A percentile compares a stretch with the other conserved stretches of the same genome.
phyloP scores from a whole-genome alignment of 2,888 invertebrate species.

The Vannuccia rotundouncinata region DNA sequence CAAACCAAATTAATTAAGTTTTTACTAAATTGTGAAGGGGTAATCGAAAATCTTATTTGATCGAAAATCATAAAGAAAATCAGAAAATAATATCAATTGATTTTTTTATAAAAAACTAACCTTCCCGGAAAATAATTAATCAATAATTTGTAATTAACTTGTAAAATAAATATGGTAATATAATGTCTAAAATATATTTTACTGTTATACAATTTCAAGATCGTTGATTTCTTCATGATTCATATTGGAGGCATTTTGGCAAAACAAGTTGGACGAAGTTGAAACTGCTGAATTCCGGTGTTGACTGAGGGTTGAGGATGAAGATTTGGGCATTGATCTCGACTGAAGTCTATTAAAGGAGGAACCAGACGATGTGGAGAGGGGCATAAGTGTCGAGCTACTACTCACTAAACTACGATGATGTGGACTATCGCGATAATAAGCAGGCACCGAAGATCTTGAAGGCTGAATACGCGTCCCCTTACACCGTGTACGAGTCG shows the following conservation, averaged over 20 bases:
- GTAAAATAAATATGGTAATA: no score
- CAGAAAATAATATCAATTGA: no score
- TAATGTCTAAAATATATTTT: constrained; percentile 1
- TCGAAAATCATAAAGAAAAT: no score
- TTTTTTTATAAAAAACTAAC: no score
- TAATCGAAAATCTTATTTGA: no score
- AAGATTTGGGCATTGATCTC: neutral
- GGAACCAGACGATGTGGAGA: neutral
- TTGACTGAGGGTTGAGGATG: neutral
- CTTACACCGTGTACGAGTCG: neutral
- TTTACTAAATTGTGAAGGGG: no score
- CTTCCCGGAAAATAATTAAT: no score
- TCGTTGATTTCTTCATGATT: neutral
- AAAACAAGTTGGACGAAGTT: neutral
- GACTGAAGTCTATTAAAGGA: neutral
- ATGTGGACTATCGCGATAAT: neutral
- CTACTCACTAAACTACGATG: neutral
- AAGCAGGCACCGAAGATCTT: neutral
- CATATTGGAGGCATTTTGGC: neutral
- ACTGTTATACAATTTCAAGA: neutral
- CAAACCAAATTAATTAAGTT: no score
- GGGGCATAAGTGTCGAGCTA: neutral
- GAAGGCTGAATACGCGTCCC: neutral
- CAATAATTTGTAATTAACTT: no score
- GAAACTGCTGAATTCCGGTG: neutral